Conservation (phyloP, 2,888 invertebrate genomes). For the Lutraria lutraria region DNA sequence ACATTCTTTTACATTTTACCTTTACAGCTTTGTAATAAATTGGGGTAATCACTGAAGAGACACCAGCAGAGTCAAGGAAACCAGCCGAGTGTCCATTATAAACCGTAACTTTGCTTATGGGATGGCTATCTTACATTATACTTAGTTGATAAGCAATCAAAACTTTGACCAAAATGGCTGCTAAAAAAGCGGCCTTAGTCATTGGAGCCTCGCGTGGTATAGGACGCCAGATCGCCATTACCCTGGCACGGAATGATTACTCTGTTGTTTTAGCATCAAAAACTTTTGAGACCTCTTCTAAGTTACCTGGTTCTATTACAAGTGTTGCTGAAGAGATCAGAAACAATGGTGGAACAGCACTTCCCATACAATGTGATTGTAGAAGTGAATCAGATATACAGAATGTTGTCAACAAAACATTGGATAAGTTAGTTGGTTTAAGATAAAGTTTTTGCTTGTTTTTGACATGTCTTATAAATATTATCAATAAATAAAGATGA, state of each 20-base stretch:
- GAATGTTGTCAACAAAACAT: constrained; percentile 68
- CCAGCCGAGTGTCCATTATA: too few relatives aligned
- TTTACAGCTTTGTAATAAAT: too few relatives aligned
- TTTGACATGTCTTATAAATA: too few relatives aligned
- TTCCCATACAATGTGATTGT: constrained; percentile 78
- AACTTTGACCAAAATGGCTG: too few relatives aligned
- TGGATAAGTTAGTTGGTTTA: constrained; percentile 54
- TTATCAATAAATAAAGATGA: too few relatives aligned
- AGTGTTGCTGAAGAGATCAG: constrained; percentile 77
- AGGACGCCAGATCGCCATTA: constrained; percentile 79
- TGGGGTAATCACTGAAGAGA: too few relatives aligned
- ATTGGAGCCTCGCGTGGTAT: constrained; percentile 83
- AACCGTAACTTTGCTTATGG: too few relatives aligned
- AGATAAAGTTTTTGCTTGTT: too few relatives aligned
- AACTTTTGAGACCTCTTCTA: constrained; percentile 70
- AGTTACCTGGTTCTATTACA: constrained; percentile 77
- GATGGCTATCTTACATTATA: too few relatives aligned
- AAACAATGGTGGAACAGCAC: constrained; percentile 72
- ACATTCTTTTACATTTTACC: too few relatives aligned
- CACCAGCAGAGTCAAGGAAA: too few relatives aligned
- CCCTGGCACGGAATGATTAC: constrained; percentile 75
- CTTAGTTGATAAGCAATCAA: too few relatives aligned
- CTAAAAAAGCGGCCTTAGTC: constrained; percentile 74
- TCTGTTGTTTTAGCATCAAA: constrained; percentile 81
- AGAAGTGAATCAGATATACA: constrained; percentile 75